Evolutionary conservation across 2,888 invertebrate genomes (phyloP), one percentile per base, ranked within the genome.

Genomic region (Apomyelois bistriatella): DNA sequence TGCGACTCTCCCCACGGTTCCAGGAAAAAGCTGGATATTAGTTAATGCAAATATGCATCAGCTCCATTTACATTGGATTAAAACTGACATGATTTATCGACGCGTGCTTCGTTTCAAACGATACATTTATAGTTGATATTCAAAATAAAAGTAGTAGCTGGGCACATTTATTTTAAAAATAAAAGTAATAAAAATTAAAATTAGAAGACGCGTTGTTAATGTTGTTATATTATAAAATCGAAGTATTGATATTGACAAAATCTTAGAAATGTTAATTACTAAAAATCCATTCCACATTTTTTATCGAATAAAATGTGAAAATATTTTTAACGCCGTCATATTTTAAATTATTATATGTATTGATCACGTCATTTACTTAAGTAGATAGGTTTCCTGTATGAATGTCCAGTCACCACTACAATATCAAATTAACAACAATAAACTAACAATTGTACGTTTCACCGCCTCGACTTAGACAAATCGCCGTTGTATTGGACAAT

Each of bases 401-500:
- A 53, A 51, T 48, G 47, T 12, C 48, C 35, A 57, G 42, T 43
- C 49, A 53, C 60, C 42, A 55, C 47, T 53, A 57, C 56, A 58
- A 60, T 64, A 59, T 64, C 62, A 68, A 70, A 77, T 78, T 79
- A 72, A 69, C 77, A 68, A 61, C 66, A 82, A 82, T 82, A 77
- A 81, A 78, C 63, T 60, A 65, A 71, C 81, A 81, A 79, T 75
- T 76, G 77, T 72, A 67, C 72, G 69, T 79, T 79, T 76, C 72
- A 79, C 69, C 70, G 70, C 62, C 66, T 60, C 72, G 84, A 88
- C 85, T 85, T 86, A 82, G 81, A 90, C 76, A 89, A 89, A 90
- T 90, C 80, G 81, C 83, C 75, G 67, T 86, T 88, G 85, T 85
- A 89, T 89, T 89, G 85, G 69, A 88, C 88, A 88, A 89, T 85